A percentile compares a stretch with the other conserved stretches of the same genome.
phyloP scores from a whole-genome alignment of 2,797 vertebrate species.

The Crocidura indochinensis region DNA sequence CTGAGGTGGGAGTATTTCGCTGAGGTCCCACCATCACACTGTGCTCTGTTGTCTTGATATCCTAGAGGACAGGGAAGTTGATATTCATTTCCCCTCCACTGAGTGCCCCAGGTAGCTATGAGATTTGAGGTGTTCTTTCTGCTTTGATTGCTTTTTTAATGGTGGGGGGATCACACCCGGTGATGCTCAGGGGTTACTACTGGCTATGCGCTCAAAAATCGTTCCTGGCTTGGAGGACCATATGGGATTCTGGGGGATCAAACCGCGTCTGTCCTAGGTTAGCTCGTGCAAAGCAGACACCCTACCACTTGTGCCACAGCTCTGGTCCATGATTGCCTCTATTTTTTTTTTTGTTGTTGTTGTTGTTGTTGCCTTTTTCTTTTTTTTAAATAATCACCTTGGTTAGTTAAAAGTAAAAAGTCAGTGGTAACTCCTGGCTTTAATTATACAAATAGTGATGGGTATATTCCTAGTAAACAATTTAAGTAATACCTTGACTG shows the following conservation, averaged over 20 bases:
- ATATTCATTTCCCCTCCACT: neutral
- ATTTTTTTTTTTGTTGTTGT: no score
- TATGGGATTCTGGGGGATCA: no score
- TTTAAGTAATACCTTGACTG: slow-evolving; percentile 22
- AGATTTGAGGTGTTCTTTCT: neutral
- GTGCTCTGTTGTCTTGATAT: no score
- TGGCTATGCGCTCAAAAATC: no score
- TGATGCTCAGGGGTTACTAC: no score
- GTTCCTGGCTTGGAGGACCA: no score
- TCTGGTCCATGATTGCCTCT: no score
- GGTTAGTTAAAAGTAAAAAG: slow-evolving; percentile 11
- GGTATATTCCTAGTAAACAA: neutral
- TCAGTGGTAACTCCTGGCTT: slow-evolving; percentile 20
- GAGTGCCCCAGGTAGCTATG: neutral
- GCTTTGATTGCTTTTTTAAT: slow-evolving; percentile 16
- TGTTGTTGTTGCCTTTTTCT: no score
- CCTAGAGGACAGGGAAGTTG: neutral
- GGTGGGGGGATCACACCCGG: no score
- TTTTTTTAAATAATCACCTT: neutral
- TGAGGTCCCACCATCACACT: fast-evolving
- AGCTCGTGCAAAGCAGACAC: no score
- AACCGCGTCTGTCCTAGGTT: no score
- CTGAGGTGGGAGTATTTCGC: neutral
- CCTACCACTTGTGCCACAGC: no score
- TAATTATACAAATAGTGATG: slow-evolving; percentile 13